These are phyloP conservation scores for Triplophysa bombifrons DNA, from an alignment of 2,797 vertebrate species.

Conservation along the genomic window DNA sequence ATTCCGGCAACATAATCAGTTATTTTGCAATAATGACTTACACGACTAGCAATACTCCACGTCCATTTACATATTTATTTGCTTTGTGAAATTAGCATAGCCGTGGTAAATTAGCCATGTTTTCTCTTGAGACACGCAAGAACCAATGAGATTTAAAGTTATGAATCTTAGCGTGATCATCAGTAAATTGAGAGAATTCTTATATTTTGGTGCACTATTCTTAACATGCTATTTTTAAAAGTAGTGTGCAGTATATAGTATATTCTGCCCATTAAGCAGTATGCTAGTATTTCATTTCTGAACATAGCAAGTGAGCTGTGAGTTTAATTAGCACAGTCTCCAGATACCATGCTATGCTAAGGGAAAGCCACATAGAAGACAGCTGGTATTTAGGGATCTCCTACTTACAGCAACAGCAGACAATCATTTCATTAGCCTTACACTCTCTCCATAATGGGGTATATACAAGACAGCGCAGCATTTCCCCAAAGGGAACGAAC, in stretches of 20 bases:
- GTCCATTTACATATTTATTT: no score
- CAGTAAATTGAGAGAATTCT: no score
- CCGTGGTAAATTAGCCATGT: no score
- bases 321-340: constrained; percentile 76
- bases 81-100: no score
- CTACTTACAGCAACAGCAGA: constrained; percentile 75
- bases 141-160: no score
- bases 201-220: no score
- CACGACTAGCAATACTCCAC: no score
- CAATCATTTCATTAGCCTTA: constrained; percentile 81
- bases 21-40: no score
- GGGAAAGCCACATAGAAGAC: constrained; percentile 70
- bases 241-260: not conserved
- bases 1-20: no score
- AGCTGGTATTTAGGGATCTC: constrained; percentile 66
- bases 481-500: constrained; percentile 66
- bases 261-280: not conserved
- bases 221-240: not conserved
- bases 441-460: constrained; percentile 75
- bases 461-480: constrained; percentile 61
- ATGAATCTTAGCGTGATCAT: no score
- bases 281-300: constrained; percentile 4
- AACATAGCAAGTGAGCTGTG: constrained; percentile 42
- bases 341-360: constrained; percentile 75
- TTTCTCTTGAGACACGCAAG: no score